These are phyloP conservation scores for Monodelphis domestica DNA, from an alignment of 2,797 vertebrate species.

Conservation along the genomic window DNA sequence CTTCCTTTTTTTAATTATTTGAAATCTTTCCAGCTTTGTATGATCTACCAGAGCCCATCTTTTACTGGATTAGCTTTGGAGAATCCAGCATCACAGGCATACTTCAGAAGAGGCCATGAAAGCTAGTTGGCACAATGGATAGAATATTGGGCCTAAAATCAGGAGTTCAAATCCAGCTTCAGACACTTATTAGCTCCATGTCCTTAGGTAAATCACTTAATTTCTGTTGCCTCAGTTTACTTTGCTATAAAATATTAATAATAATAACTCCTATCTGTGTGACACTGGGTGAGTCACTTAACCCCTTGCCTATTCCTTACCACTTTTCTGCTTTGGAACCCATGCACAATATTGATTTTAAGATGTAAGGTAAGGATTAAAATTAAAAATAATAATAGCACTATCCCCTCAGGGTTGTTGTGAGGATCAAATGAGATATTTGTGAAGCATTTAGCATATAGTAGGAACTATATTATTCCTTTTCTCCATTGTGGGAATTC, in stretches of 20 bases:
- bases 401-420: neutral
- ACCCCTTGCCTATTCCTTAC: too few species aligned
- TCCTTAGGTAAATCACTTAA: neutral
- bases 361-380: too few species aligned
- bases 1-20: neutral
- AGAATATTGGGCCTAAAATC: neutral
- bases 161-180: neutral
- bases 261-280: neutral
- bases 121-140: neutral
- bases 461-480: neutral
- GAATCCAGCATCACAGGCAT: neutral
- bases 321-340: too few species aligned
- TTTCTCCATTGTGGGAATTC: neutral
- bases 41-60: neutral
- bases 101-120: neutral
- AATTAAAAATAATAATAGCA: neutral
- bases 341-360: too few species aligned
- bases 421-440: neutral
- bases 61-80: neutral
- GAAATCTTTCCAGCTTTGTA: neutral
- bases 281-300: too few species aligned
- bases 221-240: neutral
- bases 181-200: neutral
- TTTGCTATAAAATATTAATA: neutral
- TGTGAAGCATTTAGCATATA: neutral